These are phyloP conservation scores for Girardinichthys multiradiatus DNA, from an alignment of 2,113 vertebrate genomes.

Conservation along the genomic window DNA sequence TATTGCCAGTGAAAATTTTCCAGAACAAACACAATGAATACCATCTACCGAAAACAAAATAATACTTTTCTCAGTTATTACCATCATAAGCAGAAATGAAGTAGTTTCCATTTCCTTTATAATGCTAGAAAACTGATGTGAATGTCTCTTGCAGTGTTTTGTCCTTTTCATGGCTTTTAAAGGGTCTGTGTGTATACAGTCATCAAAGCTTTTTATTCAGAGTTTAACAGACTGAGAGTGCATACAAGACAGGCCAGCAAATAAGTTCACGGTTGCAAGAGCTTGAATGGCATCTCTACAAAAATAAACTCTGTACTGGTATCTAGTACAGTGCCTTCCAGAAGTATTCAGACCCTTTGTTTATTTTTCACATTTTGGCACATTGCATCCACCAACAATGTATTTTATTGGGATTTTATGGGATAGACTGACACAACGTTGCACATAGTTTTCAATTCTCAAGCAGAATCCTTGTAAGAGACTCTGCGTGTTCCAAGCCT, in stretches of 20 bases:
- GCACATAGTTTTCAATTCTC: slow-evolving; percentile 66
- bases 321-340: too few relatives aligned
- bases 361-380: too few relatives aligned
- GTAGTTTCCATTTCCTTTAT: not conserved
- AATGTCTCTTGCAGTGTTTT: not conserved
- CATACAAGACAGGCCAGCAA: too few relatives aligned
- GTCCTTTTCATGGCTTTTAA: not conserved
- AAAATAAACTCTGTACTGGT: too few relatives aligned
- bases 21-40: not conserved
- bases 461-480: slow-evolving; percentile 46
- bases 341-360: too few relatives aligned
- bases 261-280: too few relatives aligned
- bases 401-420: too few relatives aligned
- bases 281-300: too few relatives aligned
- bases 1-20: not conserved
- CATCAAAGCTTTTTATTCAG: slow-evolving; percentile 15
- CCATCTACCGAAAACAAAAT: not conserved
- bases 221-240: slow-evolving; percentile 7
- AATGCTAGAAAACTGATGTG: not conserved
- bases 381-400: too few relatives aligned
- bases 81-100: not conserved
- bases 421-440: too few relatives aligned
- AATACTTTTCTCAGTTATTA: not conserved
- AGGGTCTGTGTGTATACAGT: slow-evolving; percentile 9
- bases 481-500: slow-evolving; percentile 26